phyloP scores from a whole-genome alignment of 1,140 invertebrate species.

The Megalopta genalis region DNA sequence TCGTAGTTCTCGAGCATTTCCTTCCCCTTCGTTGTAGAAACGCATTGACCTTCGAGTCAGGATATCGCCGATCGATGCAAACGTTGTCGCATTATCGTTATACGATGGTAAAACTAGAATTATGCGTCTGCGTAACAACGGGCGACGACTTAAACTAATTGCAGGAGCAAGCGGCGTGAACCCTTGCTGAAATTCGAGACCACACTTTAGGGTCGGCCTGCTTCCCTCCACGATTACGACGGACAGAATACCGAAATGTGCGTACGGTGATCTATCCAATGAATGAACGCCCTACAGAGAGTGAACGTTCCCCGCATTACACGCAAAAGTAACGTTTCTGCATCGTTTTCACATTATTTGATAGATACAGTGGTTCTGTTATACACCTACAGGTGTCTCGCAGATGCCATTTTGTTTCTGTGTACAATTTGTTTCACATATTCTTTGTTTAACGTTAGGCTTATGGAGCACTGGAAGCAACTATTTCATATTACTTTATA shows the following conservation, averaged over 20 bases:
- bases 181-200: conserved; percentile 35
- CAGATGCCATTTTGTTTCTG: no score
- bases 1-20: conserved; percentile 57
- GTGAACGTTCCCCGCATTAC: no score
- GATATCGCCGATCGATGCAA: conserved; percentile 34
- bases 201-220: neutral
- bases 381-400: no score
- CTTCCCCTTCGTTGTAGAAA: conserved; percentile 64
- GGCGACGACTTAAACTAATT: conserved; percentile 11
- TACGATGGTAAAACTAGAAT: conserved; percentile 2
- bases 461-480: no score
- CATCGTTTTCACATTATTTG: no score
- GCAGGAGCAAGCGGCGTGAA: neutral
- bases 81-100: conserved; percentile 22
- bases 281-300: no score
- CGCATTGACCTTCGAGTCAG: conserved; percentile 63
- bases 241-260: neutral
- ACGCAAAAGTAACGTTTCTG: no score
- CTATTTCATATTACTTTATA: no score
- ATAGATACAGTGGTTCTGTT: no score
- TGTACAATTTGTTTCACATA: no score
- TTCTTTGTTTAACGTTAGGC: no score
- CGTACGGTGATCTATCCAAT: no score
- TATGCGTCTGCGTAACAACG: neutral
- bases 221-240: neutral